These are phyloP conservation scores for Chloropsis hardwickii DNA, from an alignment of 2,113 vertebrate species.

Conservation along the genomic window DNA sequence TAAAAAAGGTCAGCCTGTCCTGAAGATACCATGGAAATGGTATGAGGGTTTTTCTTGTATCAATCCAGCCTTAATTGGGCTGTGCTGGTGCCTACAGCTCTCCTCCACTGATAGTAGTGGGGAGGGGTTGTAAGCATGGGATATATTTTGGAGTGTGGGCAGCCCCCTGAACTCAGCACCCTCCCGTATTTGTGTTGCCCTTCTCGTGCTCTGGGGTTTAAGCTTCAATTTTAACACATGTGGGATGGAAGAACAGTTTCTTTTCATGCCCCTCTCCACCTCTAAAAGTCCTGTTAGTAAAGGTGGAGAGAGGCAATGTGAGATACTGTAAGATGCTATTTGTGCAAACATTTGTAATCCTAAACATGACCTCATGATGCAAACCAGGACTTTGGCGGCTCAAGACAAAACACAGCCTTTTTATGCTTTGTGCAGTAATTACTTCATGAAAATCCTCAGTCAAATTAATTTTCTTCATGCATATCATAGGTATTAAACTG, in stretches of 20 bases:
- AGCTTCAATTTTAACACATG: background rate
- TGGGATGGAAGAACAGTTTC: background rate
- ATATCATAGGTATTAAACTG: constrained; percentile 10
- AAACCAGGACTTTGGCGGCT: background rate
- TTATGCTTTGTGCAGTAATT: constrained; percentile 38
- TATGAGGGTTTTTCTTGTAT: background rate
- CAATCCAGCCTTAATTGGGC: background rate
- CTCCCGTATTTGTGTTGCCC: background rate
- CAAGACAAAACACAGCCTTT: constrained; percentile 35
- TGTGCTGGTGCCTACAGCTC: background rate
- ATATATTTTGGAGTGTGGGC: background rate
- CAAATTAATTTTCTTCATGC: constrained; percentile 27
- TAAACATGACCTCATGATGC: background rate
- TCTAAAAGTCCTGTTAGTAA: background rate
- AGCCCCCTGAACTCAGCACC: background rate
- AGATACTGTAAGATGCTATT: background rate
- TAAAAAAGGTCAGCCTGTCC: background rate
- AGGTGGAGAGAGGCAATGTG: background rate
- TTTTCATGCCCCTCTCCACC: background rate
- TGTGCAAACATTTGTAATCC: background rate
- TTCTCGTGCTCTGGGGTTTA: background rate
- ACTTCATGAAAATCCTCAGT: constrained; percentile 48
- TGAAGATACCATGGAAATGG: background rate
- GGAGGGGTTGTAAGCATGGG: background rate
- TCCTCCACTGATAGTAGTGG: background rate